phyloP scores from a whole-genome alignment of 2,797 vertebrate species.

The Silurus aristotelis region DNA sequence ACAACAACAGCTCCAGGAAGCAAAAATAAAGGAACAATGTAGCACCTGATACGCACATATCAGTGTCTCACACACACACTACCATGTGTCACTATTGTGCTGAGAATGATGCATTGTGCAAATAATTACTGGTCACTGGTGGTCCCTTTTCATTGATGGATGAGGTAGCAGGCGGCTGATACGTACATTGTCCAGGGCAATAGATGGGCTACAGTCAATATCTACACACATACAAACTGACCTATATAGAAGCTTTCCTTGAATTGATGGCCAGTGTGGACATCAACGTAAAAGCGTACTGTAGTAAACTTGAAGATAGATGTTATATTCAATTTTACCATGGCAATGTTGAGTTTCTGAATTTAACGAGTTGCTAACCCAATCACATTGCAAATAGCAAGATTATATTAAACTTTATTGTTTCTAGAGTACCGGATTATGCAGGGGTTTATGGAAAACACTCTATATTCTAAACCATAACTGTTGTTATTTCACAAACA shows the following conservation, averaged over 20 bases:
- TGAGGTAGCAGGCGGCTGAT: not conserved
- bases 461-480: not conserved
- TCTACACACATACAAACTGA: not conserved
- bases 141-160: slow-evolving; percentile 15
- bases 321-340: not conserved
- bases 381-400: not conserved
- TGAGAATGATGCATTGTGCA: slow-evolving; percentile 16
- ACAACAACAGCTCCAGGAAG: not conserved
- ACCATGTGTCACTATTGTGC: slow-evolving; percentile 16
- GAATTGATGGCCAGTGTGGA: not conserved
- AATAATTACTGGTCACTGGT: slow-evolving; percentile 29
- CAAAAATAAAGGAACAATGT: not conserved
- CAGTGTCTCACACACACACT: slow-evolving; percentile 20
- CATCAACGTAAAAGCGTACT: not conserved
- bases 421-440: not conserved
- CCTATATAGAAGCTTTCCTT: not conserved
- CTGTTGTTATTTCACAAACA: not conserved
- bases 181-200: not conserved
- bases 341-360: not conserved
- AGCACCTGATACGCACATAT: slow-evolving; percentile 26
- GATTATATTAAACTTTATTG: not conserved
- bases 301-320: not conserved
- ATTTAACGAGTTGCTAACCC: too few species aligned
- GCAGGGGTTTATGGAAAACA: not conserved
- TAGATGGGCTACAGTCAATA: not conserved